Base-by-base conservation (phyloP, 1,140 invertebrate genomes). In the Ladona fulva region DNA sequence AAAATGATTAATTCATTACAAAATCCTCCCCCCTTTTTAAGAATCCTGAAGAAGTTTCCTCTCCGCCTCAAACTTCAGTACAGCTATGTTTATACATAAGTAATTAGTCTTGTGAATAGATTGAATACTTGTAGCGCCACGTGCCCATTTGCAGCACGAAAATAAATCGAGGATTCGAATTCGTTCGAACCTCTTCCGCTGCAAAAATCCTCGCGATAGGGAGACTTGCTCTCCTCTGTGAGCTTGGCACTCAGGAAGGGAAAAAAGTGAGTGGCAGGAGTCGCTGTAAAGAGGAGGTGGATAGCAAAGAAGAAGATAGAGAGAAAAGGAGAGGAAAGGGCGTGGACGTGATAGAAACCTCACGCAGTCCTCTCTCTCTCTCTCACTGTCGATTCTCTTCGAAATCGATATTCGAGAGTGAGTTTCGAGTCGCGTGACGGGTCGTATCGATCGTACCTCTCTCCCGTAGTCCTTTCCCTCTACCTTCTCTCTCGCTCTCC, bases 391-490 rank as follows among this genome's bases (percentile, higher is more conserved):
- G 52, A 66, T 66, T 66, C 52, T 19, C 16, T 66, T 19, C 52
- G 52, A 66, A 66, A 66, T 66, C 52, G 52, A 66, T 66, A 66
- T 66, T 66, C 52, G 52, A 66, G 52, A 66, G 52, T 66, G 52
- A 66, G 52, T 66, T 66, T 66, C 3, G 52, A 66, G 52, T 66
- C n/a, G 52, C 52, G 52, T 66, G 52, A 66, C 52, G 52, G n/a
- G 3, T 66, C 52, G 14, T 66, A 66, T 66, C 52, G 52, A 66
- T 66, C 52, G 10, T 52, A 10, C 44, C 44, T 52, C 44, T 19
- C 12, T 6, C n/a, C 52, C 52, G 14, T 22, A 16, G n/a, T 66
- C 52, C n/a, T 66, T 66, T 66, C 52, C 52, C n/a, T 66, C 12
- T 12, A 6, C n/a, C 52, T 22, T 52, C 44, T 52, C 44, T 19